A percentile compares a stretch with the other conserved stretches of the same genome.
phyloP scores from a whole-genome alignment of 2,888 invertebrate genomes.

The Acleris sparsana region DNA sequence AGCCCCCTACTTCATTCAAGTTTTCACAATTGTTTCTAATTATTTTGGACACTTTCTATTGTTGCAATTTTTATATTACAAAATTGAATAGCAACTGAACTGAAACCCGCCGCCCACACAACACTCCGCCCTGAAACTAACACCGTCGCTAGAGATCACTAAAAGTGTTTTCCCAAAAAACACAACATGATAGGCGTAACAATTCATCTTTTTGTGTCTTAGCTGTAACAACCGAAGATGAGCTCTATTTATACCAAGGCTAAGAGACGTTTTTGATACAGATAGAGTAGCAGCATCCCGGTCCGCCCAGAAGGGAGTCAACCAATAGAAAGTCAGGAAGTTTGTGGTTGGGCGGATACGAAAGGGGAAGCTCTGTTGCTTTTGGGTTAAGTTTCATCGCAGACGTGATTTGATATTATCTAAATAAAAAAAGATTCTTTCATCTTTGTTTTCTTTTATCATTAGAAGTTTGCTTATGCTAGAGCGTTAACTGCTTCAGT shows the following conservation, averaged over 20 bases:
- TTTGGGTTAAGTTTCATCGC: conserved; percentile 67
- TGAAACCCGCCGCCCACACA: conserved; percentile 57
- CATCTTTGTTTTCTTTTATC: conserved; percentile 25
- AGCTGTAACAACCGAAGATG: conserved; percentile 51
- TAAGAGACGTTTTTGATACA: conserved; percentile 52
- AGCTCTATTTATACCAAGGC: conserved; percentile 56
- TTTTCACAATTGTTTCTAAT: conserved; percentile 12
- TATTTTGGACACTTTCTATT: conserved; percentile 19
- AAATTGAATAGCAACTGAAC: conserved; percentile 43
- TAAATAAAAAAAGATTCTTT: conserved; percentile 41
- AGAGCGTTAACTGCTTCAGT: too few relatives aligned
- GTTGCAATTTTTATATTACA: conserved; percentile 38
- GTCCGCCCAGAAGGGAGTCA: conserved; percentile 60
- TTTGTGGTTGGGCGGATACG: conserved; percentile 73
- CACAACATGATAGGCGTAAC: conserved; percentile 68
- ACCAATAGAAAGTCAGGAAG: conserved; percentile 60
- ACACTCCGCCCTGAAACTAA: conserved; percentile 70
- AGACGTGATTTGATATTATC: conserved; percentile 38
- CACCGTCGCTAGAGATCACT: conserved; percentile 57
- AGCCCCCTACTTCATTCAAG: too few relatives aligned
- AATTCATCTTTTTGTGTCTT: conserved; percentile 51
- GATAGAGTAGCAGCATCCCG: conserved; percentile 53
- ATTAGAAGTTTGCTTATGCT: neutral
- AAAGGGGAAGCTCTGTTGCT: conserved; percentile 62
- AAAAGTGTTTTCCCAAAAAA: conserved; percentile 51